Evolutionary conservation across 2,888 invertebrate genomes (phyloP), one percentile per base, ranked within the genome.

Genomic region (Terebella lapidaria): DNA sequence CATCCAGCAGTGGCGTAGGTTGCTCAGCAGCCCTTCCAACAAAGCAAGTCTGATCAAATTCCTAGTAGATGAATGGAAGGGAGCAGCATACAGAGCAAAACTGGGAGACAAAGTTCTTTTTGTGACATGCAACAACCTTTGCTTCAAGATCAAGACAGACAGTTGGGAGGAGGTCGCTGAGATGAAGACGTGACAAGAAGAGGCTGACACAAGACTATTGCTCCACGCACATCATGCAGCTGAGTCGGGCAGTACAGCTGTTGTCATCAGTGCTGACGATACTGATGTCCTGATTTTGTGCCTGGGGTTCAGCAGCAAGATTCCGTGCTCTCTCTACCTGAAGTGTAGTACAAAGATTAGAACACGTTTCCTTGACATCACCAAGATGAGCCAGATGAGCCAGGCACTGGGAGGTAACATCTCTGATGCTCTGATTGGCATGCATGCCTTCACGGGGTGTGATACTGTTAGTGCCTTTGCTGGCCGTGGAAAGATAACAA

Each of bases 161-260:
- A 5, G 49, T 18, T 10, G 10, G 15, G 24, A 20, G 49, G 42
- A 35, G 18, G 42, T 35, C 5, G 4, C 15, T 5, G 29, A 15
- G 25, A n/a, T 55, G 5, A 55, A 4, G 4, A 35, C 55, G 10
- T 15, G 15, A 4, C 55, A 55, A 20, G 55, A 55, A 35, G 29
- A 55, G 35, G 55, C 55, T 55, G 55, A 55, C 35, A 55, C 55
- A 5, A 29, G 35, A 15, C 4, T 55, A 3, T 35, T 55, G 15
- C 55, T 55, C 4, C 55, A 55, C 35, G 29, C 20, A 20, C 5
- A 35, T 4, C 55, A 55, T 55, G 55, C 55, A 5, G 15, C 35
- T n/a, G n/a, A n/a, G n/a, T n/a, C n/a, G n/a, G n/a, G n/a, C n/a
- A n/a, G n/a, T n/a, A n/a, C n/a, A 5, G 10, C 49, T 5, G 49